Percentiles rank a stretch among this genome's conserved stretches.
phyloP scores from a whole-genome alignment of 2,888 invertebrate species.

The Gryllus longicercus region DNA sequence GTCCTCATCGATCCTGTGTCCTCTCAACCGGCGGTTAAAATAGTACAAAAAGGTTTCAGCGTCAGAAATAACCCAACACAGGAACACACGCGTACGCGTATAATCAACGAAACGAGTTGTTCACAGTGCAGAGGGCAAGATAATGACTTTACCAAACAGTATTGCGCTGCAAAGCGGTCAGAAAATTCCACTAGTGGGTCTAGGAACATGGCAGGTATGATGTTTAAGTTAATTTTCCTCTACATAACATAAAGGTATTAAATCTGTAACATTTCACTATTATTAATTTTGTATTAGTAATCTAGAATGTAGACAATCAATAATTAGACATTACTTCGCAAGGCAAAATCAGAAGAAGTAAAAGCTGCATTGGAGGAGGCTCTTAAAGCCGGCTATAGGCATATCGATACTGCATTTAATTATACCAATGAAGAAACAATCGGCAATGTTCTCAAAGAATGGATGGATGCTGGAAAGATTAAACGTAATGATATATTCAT shows the following conservation, averaged over 20 bases:
- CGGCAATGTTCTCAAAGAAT: constrained; percentile 63
- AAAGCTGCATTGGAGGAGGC: constrained; percentile 62
- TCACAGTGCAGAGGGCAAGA: neutral
- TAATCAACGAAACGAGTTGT: neutral
- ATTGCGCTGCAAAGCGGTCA: constrained; percentile 32
- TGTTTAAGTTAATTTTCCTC: neutral
- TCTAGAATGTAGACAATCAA: too few relatives aligned
- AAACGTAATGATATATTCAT: constrained; percentile 70
- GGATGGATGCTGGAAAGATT: constrained; percentile 61
- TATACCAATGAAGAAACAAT: constrained; percentile 76
- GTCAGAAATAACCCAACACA: neutral
- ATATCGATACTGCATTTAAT: constrained; percentile 75
- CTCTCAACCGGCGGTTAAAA: neutral
- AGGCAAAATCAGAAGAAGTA: constrained; percentile 63
- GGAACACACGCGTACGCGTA: neutral
- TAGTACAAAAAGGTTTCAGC: neutral
- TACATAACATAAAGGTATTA: too few relatives aligned
- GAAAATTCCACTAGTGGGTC: constrained; percentile 40
- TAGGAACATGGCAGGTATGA: constrained; percentile 41
- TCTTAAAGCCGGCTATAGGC: constrained; percentile 67
- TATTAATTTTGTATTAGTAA: too few relatives aligned
- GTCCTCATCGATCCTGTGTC: neutral
- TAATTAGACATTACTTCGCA: constrained; percentile 36
- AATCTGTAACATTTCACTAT: too few relatives aligned
- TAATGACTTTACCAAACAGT: neutral